Evolutionary conservation across 2,888 invertebrate genomes (phyloP).

Genomic region (Biston stratarius): DNA sequence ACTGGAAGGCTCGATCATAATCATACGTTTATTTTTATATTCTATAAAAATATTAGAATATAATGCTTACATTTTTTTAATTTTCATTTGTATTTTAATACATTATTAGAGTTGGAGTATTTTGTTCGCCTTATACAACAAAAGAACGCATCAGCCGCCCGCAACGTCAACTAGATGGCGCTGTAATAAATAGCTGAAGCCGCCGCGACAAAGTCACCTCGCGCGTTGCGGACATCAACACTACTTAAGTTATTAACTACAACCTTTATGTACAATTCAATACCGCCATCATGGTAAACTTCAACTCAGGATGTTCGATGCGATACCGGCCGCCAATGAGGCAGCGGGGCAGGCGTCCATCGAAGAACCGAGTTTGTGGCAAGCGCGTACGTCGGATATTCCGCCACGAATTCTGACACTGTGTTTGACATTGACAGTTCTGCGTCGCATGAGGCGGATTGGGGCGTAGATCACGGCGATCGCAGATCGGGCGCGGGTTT

Average conservation of each 20-base stretch:
- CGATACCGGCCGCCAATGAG: slow-evolving; percentile 80
- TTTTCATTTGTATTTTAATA: slow-evolving; percentile 73
- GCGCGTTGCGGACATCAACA: slow-evolving; percentile 56
- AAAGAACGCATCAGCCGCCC: slow-evolving; percentile 58
- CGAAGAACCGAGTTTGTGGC: slow-evolving; percentile 58
- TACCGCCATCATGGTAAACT: slow-evolving; percentile 29
- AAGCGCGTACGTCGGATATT: slow-evolving; percentile 28
- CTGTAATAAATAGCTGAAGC: slow-evolving; percentile 44
- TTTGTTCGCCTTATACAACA: slow-evolving; percentile 69
- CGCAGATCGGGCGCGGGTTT: slow-evolving; percentile 78
- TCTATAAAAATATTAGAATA: slow-evolving; percentile 87
- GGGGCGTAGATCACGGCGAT: slow-evolving; percentile 74
- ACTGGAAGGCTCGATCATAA: slow-evolving; percentile 85
- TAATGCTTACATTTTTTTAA: slow-evolving; percentile 61
- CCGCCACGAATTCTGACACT: slow-evolving; percentile 29
- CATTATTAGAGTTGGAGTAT: slow-evolving; percentile 80
- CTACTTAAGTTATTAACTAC: slow-evolving; percentile 64
- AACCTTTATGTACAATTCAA: slow-evolving; percentile 70
- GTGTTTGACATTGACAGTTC: slow-evolving; percentile 39
- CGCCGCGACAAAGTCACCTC: slow-evolving; percentile 65
- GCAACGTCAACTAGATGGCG: slow-evolving; percentile 55
- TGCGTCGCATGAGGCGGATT: slow-evolving; percentile 49
- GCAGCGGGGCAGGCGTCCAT: slow-evolving; percentile 81
- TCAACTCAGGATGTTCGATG: slow-evolving; percentile 64
- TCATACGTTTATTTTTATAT: slow-evolving; percentile 76